Evolutionary conservation across 2,113 vertebrate species (phyloP).

Genomic region (Phaethon lepturus): DNA sequence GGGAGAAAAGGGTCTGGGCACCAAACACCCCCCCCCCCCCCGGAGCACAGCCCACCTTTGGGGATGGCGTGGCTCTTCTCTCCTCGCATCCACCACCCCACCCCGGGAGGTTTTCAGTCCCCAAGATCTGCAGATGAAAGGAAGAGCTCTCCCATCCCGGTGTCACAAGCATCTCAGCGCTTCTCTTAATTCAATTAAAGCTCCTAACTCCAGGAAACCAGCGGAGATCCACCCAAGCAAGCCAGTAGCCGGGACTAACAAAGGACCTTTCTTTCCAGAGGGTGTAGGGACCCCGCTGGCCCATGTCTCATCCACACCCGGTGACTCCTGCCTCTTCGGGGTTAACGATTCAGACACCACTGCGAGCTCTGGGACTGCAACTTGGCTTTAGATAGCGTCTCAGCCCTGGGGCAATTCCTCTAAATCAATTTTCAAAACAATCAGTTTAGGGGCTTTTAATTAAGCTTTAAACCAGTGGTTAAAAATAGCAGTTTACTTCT

Average conservation of each 20-base stretch:
- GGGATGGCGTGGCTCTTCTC: neutral
- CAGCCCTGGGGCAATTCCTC: constrained; percentile 61
- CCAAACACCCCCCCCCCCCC: neutral
- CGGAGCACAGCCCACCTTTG: neutral
- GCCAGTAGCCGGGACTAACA: constrained; percentile 26
- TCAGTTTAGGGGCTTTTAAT: constrained; percentile 72
- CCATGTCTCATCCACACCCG: neutral
- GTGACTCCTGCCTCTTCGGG: neutral
- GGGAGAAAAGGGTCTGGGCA: neutral
- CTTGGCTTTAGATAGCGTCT: constrained; percentile 42
- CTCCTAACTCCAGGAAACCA: constrained; percentile 37
- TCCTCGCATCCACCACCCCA: neutral
- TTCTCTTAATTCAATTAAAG: constrained; percentile 52
- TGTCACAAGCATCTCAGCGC: constrained; percentile 2
- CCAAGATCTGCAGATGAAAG: neutral
- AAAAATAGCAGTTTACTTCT: constrained; percentile 71
- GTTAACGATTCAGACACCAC: constrained; percentile 28
- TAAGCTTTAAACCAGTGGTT: constrained; percentile 69
- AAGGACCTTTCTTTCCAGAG: constrained; percentile 42
- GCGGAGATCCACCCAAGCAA: constrained; percentile 40
- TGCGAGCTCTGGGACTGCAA: constrained; percentile 19
- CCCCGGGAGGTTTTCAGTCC: neutral
- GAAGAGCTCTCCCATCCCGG: neutral
- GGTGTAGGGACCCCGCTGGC: constrained; percentile 10
- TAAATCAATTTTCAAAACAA: constrained; percentile 74